Evolutionary conservation across 2,888 invertebrate species (phyloP), one percentile per base, ranked within the genome.

Genomic region (Amiota mariae): DNA sequence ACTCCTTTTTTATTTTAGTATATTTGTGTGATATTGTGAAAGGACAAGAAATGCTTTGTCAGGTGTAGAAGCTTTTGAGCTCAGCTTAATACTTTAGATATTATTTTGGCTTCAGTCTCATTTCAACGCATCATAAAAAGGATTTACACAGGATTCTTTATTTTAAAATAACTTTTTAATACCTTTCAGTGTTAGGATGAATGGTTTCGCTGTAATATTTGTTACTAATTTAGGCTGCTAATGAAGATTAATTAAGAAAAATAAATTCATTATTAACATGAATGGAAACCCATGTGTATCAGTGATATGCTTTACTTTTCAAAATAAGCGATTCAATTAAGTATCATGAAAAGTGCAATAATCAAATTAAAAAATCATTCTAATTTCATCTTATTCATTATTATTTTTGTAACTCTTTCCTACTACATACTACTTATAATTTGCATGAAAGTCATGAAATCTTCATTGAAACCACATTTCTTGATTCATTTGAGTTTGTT

Each of bases 61-160:
- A 12, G 8, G 13, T 64, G 66, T 48, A 48, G 18, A 6, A n/a
- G n/a, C 20, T 18, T 15, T 49, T 9, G 48, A 24, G 47, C 8
- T 8, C 48, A n/a, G 48, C 66, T 66, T 48, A 8, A n/a, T 48
- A 48, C n/a, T 66, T 47, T 48, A 18, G 66, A 48, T 47, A 49
- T 48, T 66, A 49, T 13, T 66, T 48, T 66, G 66, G 48, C 66
- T 66, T 66, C 66, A 12, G 66, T 48, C 48, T 46, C 49, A 66
- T 48, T 66, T 47, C 48, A 48, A 49, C 66, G 47, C 66, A 24
- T 66, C 51, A 12, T 46, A 36, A 61, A 71, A 49, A 71, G 61
- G 59, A 71, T 61, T 13, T 51, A 59, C 2, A 6, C 48, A 59
- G 57, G n/a, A n/a, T n/a, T 47, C 20, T 47, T 59, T 59, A n/a